Percentiles rank a stretch among this genome's conserved stretches.
Evolutionary conservation across 2,113 vertebrate genomes (phyloP).

Genomic region (Malurus cyaneus): DNA sequence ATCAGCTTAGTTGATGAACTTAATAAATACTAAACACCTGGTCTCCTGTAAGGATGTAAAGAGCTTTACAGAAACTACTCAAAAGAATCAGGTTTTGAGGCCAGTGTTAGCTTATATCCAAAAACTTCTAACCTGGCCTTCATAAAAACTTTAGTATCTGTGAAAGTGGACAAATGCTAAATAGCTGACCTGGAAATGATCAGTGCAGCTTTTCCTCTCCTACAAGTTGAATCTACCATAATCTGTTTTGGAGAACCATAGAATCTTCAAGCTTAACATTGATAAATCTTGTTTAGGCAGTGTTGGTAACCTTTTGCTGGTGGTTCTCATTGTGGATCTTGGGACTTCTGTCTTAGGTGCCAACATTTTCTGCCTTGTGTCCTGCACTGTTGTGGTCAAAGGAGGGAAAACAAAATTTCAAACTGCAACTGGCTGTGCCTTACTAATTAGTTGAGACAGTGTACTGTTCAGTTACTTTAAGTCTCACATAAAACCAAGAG

Average conservation of each 20-base stretch:
- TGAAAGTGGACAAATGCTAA: neutral
- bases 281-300: neutral
- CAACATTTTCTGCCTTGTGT: neutral
- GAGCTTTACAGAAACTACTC: neutral
- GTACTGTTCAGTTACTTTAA: neutral
- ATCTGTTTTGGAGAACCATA: neutral
- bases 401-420: neutral
- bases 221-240: neutral
- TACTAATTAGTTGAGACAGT: neutral
- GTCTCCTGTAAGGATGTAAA: neutral
- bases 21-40: neutral
- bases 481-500: neutral
- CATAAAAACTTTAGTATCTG: neutral
- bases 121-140: neutral
- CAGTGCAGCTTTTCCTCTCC: neutral
- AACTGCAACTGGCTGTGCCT: neutral
- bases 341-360: neutral
- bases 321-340: neutral
- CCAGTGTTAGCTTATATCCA: neutral
- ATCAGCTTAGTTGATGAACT: neutral
- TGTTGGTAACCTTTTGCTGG: neutral
- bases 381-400: neutral
- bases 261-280: neutral
- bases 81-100: neutral
- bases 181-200: neutral